A percentile compares a stretch with the other conserved stretches of the same genome.
phyloP scores from a whole-genome alignment of 2,888 invertebrate species.

The Rhagium mordax region DNA sequence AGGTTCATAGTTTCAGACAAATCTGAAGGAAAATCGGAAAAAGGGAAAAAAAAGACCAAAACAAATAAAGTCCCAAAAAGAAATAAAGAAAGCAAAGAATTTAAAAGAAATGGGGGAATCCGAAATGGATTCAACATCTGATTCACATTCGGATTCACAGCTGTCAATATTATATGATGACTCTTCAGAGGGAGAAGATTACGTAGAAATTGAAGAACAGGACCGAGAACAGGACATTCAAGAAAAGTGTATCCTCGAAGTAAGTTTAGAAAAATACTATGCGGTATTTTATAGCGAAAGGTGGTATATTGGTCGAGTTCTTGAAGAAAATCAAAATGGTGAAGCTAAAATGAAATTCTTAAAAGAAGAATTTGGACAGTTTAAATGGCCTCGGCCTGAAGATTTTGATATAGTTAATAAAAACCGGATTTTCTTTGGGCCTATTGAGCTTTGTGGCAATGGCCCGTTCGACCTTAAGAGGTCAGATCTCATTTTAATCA shows the following conservation, averaged over 20 bases:
- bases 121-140: too few relatives aligned
- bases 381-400: not conserved
- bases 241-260: too few relatives aligned
- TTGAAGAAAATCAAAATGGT: not conserved
- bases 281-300: conserved; percentile 3
- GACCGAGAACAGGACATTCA: too few relatives aligned
- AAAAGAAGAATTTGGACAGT: not conserved
- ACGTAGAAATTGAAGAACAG: not conserved
- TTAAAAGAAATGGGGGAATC: too few relatives aligned
- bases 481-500: too few relatives aligned
- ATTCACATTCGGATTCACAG: not conserved
- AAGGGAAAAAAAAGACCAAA: not conserved
- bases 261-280: not conserved
- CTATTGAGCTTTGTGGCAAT: not conserved
- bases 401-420: not conserved
- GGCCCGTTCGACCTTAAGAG: not conserved
- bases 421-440: not conserved
- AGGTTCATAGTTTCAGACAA: conserved; percentile 27
- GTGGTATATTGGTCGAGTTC: conserved; percentile 3
- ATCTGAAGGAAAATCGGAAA: not conserved
- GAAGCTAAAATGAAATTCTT: conserved; percentile 12
- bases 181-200: not conserved
- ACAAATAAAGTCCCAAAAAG: too few relatives aligned
- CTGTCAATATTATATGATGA: not conserved
- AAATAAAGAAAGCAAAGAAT: too few relatives aligned